phyloP scores from a whole-genome alignment of 2,113 vertebrate species.

The Melospiza georgiana region DNA sequence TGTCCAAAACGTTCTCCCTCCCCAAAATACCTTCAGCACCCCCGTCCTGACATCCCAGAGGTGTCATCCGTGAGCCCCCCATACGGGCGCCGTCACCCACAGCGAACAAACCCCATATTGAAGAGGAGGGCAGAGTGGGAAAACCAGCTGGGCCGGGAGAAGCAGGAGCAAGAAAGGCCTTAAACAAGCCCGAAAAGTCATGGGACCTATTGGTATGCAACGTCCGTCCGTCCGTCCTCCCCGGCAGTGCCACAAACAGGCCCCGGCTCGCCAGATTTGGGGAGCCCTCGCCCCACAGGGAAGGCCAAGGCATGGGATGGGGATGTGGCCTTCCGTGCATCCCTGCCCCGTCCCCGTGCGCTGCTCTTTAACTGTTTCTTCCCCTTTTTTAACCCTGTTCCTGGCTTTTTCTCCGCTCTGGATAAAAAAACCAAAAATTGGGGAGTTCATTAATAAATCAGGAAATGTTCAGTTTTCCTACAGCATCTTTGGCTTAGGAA shows the following conservation, averaged over 20 bases:
- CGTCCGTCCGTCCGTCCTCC: background rate
- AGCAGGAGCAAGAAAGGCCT: conserved; percentile 9
- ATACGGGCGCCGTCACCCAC: fast-evolving
- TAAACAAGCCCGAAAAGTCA: conserved; percentile 42
- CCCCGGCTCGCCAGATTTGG: fast-evolving
- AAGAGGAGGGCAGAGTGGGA: background rate
- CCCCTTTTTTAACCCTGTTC: background rate
- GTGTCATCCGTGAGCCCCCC: fast-evolving
- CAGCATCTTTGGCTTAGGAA: background rate
- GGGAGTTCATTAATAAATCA: background rate
- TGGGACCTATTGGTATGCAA: conserved; percentile 63
- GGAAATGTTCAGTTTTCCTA: fast-evolving
- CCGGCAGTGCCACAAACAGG: background rate
- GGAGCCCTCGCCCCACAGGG: background rate
- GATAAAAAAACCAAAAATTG: background rate
- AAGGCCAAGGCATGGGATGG: background rate
- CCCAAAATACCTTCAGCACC: fast-evolving
- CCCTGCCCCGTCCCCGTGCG: fast-evolving
- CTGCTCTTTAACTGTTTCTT: background rate
- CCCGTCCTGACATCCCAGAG: background rate
- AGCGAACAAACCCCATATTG: conserved; percentile 11
- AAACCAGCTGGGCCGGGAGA: background rate
- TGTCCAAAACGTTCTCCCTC: background rate
- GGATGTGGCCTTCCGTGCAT: background rate
- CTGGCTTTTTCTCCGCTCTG: fast-evolving